Percentiles rank a stretch among this genome's conserved stretches.
These are phyloP conservation scores for Microchrysa polita DNA, from an alignment of 2,888 invertebrate species.

Conservation along the genomic window DNA sequence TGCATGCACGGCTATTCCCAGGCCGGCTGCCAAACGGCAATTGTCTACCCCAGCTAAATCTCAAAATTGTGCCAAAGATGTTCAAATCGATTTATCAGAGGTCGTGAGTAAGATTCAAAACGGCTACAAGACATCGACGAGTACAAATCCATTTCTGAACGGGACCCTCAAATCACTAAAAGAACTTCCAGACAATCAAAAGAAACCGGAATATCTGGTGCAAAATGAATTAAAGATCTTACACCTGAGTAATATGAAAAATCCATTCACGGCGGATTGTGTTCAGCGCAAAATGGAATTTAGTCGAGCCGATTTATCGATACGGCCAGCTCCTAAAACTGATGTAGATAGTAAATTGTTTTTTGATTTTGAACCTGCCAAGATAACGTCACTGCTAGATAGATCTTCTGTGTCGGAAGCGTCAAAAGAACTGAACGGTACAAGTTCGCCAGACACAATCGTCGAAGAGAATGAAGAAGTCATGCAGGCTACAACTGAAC, in stretches of 20 bases:
- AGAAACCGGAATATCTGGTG: background rate
- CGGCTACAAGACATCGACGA: constrained; percentile 43
- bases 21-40: constrained; percentile 61
- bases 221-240: constrained; percentile 12
- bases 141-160: constrained; percentile 54
- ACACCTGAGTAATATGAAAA: constrained; percentile 43
- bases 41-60: constrained; percentile 48
- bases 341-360: constrained; percentile 48
- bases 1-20: constrained; percentile 58
- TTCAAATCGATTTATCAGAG: constrained; percentile 51
- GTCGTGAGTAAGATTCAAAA: constrained; percentile 49
- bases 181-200: constrained; percentile 46
- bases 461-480: background rate
- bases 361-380: constrained; percentile 51
- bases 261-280: constrained; percentile 49
- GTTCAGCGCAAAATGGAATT: background rate
- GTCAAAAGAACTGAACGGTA: background rate
- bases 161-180: constrained; percentile 47
- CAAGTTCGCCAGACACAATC: background rate
- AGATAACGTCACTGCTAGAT: constrained; percentile 48
- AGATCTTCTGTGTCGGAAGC: constrained; percentile 36
- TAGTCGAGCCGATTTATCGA: background rate
- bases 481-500: background rate
- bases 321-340: constrained; percentile 45
- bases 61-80: constrained; percentile 45